phyloP scores from a whole-genome alignment of 2,113 vertebrate genomes.

The Carassius carassius region DNA sequence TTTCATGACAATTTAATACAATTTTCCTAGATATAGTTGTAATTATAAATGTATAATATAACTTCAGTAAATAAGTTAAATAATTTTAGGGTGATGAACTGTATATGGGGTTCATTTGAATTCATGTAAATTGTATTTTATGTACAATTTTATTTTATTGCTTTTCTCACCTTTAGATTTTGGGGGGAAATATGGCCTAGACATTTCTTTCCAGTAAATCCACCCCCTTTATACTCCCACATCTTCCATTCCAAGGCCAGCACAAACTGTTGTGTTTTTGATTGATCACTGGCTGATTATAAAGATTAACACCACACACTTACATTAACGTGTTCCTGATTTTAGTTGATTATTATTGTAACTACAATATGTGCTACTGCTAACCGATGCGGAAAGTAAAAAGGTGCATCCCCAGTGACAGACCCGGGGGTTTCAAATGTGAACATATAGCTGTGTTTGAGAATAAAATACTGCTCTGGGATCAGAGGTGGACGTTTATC shows the following conservation, averaged over 20 bases:
- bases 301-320: conserved; percentile 8
- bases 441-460: not conserved
- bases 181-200: not conserved
- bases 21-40: not conserved
- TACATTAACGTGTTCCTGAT: conserved; percentile 32
- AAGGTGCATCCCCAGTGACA: not conserved
- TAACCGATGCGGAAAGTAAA: conserved; percentile 26
- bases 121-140: not conserved
- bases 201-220: not conserved
- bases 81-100: not conserved
- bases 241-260: not conserved
- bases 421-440: not conserved
- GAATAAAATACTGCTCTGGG: not conserved
- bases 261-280: not conserved
- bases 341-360: conserved; percentile 17
- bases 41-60: not conserved
- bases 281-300: conserved; percentile 19
- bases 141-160: not conserved
- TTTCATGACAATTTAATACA: not conserved
- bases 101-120: not conserved
- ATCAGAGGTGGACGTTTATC: conserved; percentile 65
- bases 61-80: not conserved
- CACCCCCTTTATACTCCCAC: not conserved
- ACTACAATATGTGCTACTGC: conserved; percentile 35
- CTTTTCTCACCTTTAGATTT: not conserved